phyloP scores from a whole-genome alignment of 2,113 vertebrate genomes.

The Condylura cristata region DNA sequence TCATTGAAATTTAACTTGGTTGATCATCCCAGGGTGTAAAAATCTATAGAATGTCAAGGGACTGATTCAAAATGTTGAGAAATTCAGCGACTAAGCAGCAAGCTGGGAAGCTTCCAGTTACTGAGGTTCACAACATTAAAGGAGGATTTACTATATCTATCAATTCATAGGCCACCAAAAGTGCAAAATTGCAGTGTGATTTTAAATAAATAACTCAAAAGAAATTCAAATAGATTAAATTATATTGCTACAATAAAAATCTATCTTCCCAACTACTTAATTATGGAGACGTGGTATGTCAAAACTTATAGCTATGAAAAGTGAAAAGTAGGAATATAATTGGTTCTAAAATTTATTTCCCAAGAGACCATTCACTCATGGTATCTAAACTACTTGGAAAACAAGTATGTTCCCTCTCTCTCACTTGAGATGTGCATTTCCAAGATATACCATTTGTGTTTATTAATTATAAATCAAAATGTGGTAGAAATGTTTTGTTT shows the following conservation, averaged over 20 bases:
- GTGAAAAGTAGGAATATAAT: not conserved
- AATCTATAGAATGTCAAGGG: not conserved
- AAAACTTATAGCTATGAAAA: not conserved
- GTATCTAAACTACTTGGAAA: not conserved
- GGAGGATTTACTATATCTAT: not conserved
- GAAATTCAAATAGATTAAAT: not conserved
- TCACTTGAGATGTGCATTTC: not conserved
- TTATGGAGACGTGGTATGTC: not conserved
- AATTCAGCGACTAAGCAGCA: not conserved
- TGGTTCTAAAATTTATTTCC: not conserved
- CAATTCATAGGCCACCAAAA: not conserved
- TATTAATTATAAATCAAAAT: not conserved
- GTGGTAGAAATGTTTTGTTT: not conserved
- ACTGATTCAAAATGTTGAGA: not conserved
- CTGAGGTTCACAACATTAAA: not conserved
- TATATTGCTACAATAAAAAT: not conserved
- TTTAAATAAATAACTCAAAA: not conserved
- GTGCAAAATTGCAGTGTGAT: not conserved
- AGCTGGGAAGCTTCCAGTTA: not conserved
- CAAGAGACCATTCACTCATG: not conserved
- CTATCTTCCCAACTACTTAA: not conserved
- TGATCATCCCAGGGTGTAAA: not conserved
- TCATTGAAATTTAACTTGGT: not conserved
- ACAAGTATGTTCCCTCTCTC: not conserved
- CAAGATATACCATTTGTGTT: not conserved